phyloP scores from a whole-genome alignment of 2,888 invertebrate genomes.

The Laothoe populi region DNA sequence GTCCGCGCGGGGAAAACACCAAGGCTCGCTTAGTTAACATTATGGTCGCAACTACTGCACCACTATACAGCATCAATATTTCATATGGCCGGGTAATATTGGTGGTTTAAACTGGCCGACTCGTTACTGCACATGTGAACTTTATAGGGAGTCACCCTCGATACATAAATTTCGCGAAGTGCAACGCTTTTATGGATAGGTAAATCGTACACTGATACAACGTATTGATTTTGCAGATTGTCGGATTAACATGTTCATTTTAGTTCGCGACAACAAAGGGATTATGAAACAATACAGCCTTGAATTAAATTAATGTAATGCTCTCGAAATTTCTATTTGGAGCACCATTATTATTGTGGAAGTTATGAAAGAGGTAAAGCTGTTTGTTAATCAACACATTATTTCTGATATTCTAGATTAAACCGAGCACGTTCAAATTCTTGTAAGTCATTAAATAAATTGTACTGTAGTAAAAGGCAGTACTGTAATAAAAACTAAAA shows the following conservation, averaged over 20 bases:
- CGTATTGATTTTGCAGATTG: slow-evolving; percentile 76
- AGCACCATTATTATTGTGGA: background rate
- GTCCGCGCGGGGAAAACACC: slow-evolving; percentile 28
- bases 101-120: slow-evolving; percentile 75
- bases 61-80: slow-evolving; percentile 71
- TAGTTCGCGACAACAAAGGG: slow-evolving; percentile 19
- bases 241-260: slow-evolving; percentile 24
- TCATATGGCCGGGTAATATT: slow-evolving; percentile 72
- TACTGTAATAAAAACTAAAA: no score
- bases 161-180: slow-evolving; percentile 78
- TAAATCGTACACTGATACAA: slow-evolving; percentile 66
- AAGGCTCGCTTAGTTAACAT: slow-evolving; percentile 42
- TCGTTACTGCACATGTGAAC: slow-evolving; percentile 78
- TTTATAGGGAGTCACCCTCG: slow-evolving; percentile 77
- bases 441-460: no score
- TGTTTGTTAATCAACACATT: background rate
- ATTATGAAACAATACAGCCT: slow-evolving; percentile 17
- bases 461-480: no score
- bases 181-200: slow-evolving; percentile 73
- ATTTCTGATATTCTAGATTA: no score
- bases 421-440: no score
- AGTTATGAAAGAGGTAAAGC: background rate
- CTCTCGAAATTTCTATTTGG: background rate
- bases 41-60: slow-evolving; percentile 49
- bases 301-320: slow-evolving; percentile 1